phyloP scores from a whole-genome alignment of 2,888 invertebrate species.

The Aelia acuminata region DNA sequence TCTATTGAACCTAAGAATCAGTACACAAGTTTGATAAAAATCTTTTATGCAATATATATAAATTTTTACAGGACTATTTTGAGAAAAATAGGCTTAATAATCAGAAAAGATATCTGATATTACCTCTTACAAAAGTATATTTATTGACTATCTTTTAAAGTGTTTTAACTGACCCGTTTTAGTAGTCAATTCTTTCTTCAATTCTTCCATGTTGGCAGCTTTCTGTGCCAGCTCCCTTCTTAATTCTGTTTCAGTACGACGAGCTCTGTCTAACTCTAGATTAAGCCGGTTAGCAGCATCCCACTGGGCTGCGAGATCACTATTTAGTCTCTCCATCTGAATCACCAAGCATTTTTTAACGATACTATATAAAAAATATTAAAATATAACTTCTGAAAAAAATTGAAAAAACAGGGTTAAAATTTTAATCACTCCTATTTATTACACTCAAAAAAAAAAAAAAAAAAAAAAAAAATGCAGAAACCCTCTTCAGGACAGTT shows the following conservation, averaged over 20 bases:
- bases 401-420: background rate
- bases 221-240: slow-evolving; percentile 84
- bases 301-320: slow-evolving; percentile 85
- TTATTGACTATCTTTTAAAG: background rate
- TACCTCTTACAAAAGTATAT: background rate
- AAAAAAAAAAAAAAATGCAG: too few relatives aligned
- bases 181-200: slow-evolving; percentile 84
- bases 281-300: slow-evolving; percentile 83
- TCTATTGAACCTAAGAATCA: too few relatives aligned
- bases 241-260: slow-evolving; percentile 82
- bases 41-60: too few relatives aligned
- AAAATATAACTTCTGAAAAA: background rate
- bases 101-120: too few relatives aligned
- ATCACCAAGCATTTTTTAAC: slow-evolving; percentile 71
- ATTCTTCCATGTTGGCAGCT: slow-evolving; percentile 81
- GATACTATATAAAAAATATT: slow-evolving; percentile 74
- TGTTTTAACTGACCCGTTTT: slow-evolving; percentile 75
- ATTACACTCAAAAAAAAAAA: background rate
- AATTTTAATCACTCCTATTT: background rate
- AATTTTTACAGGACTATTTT: too few relatives aligned
- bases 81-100: too few relatives aligned
- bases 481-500: background rate
- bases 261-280: slow-evolving; percentile 84
- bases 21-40: too few relatives aligned
- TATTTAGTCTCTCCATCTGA: slow-evolving; percentile 82